A percentile compares a stretch with the other conserved stretches of the same genome.
These are phyloP conservation scores for Malthinus seriepunctatus DNA, from an alignment of 2,888 invertebrate species.

Conservation along the genomic window DNA sequence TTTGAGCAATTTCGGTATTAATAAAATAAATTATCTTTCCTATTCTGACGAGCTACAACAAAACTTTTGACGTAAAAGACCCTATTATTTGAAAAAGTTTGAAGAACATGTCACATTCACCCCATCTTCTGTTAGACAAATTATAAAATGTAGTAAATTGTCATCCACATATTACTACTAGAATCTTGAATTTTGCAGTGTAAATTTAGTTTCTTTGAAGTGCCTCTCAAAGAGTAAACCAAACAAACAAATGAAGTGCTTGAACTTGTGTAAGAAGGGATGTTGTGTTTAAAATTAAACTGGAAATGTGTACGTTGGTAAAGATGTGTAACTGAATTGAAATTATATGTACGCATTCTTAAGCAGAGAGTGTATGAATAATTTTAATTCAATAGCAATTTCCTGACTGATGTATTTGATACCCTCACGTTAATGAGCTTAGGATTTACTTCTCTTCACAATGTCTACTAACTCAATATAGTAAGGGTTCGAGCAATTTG, in stretches of 20 bases:
- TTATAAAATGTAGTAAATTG: no score
- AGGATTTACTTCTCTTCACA: conserved; percentile 2
- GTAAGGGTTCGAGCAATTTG: conserved; percentile 2
- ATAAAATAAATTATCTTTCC: no score
- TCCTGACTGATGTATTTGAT: conserved; percentile 14
- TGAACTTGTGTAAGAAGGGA: conserved; percentile 2
- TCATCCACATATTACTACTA: no score
- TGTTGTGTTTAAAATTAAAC: neutral
- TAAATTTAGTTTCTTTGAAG: conserved; percentile 20
- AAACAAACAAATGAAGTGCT: conserved; percentile 12
- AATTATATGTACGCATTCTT: conserved; percentile 14
- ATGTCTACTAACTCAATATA: neutral
- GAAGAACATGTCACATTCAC: no score
- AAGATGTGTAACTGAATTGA: conserved; percentile 9
- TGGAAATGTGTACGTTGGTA: conserved; percentile 5
- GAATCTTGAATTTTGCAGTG: conserved; percentile 7
- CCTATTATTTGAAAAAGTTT: no score
- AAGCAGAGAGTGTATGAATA: conserved; percentile 12
- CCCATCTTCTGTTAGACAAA: no score
- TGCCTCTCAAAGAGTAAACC: conserved; percentile 17
- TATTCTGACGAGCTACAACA: no score
- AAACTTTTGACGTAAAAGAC: no score
- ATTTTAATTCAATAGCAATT: conserved; percentile 26
- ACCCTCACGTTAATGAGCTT: conserved; percentile 7
- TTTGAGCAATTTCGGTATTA: no score